Conservation (phyloP, 1,140 invertebrate species). For the Phymorhynchus buccinoides region DNA sequence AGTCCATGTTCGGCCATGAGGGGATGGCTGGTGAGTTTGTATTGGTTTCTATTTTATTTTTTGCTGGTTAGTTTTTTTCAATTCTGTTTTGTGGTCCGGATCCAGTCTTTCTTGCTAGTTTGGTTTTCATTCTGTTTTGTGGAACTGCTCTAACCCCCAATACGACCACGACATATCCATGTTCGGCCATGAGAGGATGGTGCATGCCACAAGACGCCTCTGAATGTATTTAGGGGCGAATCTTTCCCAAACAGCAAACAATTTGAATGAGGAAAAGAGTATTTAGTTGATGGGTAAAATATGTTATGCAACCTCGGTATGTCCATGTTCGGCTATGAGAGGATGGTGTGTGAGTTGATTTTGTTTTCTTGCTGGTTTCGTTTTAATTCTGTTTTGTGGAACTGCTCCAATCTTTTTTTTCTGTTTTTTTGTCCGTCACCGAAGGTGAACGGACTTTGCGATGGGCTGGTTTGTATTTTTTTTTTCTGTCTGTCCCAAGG, state of each 20-base stretch:
- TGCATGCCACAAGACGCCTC: conserved; percentile 43
- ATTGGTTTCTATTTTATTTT: no score
- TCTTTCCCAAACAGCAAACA: no score
- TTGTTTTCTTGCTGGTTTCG: neutral
- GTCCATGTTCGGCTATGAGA: conserved; percentile 61
- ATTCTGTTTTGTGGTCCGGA: no score
- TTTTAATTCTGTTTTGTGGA: neutral
- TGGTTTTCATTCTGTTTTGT: neutral
- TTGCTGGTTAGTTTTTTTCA: neutral
- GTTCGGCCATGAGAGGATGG: conserved; percentile 57
- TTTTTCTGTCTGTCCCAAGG: no score
- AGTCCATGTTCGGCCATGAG: no score
- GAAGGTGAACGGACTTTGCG: no score
- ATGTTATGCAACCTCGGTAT: conserved; percentile 49
- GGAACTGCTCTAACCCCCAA: no score
- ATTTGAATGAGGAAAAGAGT: conserved; percentile 93
- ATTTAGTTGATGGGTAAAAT: no score
- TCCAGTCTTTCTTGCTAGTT: neutral
- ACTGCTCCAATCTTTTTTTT: no score
- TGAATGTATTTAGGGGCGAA: neutral
- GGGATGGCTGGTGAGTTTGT: conserved; percentile 51
- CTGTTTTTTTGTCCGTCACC: no score
- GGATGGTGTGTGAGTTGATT: conserved; percentile 50
- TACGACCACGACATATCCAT: conserved; percentile 55
- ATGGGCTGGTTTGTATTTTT: no score